Evolutionary conservation across 2,797 vertebrate genomes (phyloP), one percentile per base, ranked within the genome.

Genomic region (Phaenicophaeus curvirostris): DNA sequence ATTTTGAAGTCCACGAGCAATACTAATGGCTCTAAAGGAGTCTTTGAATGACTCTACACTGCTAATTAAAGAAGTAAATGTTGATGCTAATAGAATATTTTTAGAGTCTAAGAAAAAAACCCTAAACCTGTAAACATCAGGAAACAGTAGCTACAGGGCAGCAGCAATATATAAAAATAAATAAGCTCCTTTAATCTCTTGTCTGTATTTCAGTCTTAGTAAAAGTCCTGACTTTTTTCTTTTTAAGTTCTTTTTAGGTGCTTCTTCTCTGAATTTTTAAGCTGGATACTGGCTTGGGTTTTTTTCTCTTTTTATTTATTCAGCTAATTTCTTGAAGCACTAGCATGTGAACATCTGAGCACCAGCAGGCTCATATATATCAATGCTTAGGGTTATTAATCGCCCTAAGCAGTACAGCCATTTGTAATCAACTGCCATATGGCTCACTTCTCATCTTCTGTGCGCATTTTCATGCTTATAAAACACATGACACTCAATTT

Each of bases 261-360:
- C 4, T 37, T 9, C 15, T 67, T 62, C 16, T 89, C 48, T 57
- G 67, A 71, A 23, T 61, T 83, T 71, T 82, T 71, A 55, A 63
- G 28, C 37, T 87, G 27, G 57, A 42, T 57, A 17, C 21, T 67
- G n/a, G 19, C 23, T 51, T 25, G 30, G 6, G 12, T 68, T 92
- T 86, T 92, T 86, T 92, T 71, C 33, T 42, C 46, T 87, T 82
- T 85, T 77, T 86, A 85, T 77, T 69, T 46, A 81, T 84, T 86
- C 46, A 74, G 44, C n/a, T 54, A 25, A 25, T 68, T 85, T 69
- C 68, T 61, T 28, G n/a, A 87, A 80, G 76, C 61, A 85, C 8
- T 35, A 78, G 50, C 39, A 65, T 31, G 57, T 14, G 79, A 86
- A 92, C 39, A 78, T 78, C 66, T 73, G 77, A 92, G 58, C 13